A percentile compares a stretch with the other conserved stretches of the same genome.
These are phyloP conservation scores for Latrodectus hesperus DNA, from an alignment of 2,888 invertebrate species.

Conservation along the genomic window DNA sequence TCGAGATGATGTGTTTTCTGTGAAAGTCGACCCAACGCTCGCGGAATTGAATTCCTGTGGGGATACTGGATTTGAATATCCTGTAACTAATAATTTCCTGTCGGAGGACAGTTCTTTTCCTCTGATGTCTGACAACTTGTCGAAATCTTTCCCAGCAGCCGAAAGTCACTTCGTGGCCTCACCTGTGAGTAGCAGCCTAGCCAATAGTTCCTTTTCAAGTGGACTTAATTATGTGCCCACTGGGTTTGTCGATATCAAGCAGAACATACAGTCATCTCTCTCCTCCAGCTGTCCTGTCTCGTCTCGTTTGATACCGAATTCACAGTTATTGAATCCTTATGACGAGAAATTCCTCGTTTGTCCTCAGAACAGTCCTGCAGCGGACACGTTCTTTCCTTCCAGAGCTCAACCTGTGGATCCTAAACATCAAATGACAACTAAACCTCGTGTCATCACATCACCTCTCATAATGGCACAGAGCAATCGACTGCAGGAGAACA, in stretches of 20 bases:
- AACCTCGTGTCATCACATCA: slow-evolving; percentile 11
- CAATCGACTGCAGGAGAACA: slow-evolving; percentile 33
- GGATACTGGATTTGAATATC: slow-evolving; percentile 82
- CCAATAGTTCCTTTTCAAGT: slow-evolving; percentile 39
- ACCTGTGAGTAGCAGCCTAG: slow-evolving; percentile 37
- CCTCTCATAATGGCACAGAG: slow-evolving; percentile 28
- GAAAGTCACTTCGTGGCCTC: slow-evolving; percentile 58
- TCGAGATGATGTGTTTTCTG: slow-evolving; percentile 59
- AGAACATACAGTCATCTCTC: slow-evolving; percentile 36
- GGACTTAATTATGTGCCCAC: slow-evolving; percentile 47
- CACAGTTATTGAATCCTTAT: slow-evolving; percentile 30
- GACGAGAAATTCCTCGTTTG: slow-evolving; percentile 52
- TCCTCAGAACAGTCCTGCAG: slow-evolving; percentile 66
- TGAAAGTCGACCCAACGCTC: slow-evolving; percentile 80
- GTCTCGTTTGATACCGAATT: slow-evolving; percentile 37
- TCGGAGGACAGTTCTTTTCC: slow-evolving; percentile 41
- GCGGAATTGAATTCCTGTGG: slow-evolving; percentile 90
- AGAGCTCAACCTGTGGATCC: slow-evolving; percentile 18
- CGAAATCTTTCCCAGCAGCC: slow-evolving; percentile 36
- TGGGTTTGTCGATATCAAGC: slow-evolving; percentile 56
- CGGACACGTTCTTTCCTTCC: slow-evolving; percentile 23
- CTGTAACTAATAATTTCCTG: slow-evolving; percentile 25
- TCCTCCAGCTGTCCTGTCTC: slow-evolving; percentile 66
- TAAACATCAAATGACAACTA: slow-evolving; percentile 32
- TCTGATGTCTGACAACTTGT: slow-evolving; percentile 33